Conservation (phyloP, 1,140 invertebrate genomes). For the Zaprionus camerounensis region DNA sequence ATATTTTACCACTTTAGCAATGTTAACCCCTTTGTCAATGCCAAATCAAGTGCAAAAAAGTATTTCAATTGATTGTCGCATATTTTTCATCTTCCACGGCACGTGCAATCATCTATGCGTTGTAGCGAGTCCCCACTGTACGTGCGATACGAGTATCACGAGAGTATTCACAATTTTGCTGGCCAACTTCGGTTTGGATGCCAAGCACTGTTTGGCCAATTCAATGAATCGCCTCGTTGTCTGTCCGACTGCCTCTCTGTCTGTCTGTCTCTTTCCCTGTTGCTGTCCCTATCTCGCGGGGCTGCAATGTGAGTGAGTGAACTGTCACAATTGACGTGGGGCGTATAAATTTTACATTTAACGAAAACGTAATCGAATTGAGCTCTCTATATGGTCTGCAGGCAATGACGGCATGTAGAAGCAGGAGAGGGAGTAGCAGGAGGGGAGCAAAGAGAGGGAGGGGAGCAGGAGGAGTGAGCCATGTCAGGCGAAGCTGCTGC, state of each 20-base stretch:
- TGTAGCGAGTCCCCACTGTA: slow-evolving; percentile 48
- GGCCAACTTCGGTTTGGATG: slow-evolving; percentile 41
- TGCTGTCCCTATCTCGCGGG: slow-evolving; percentile 26
- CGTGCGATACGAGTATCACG: slow-evolving; percentile 28
- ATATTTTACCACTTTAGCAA: neutral
- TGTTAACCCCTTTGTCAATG: neutral
- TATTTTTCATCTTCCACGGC: neutral
- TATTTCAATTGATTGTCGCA: neutral
- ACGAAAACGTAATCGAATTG: slow-evolving; percentile 83
- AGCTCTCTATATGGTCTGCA: slow-evolving; percentile 74
- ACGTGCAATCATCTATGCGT: neutral
- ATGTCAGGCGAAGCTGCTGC: slow-evolving; percentile 7
- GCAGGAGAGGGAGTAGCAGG: slow-evolving; percentile 10
- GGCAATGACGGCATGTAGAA: neutral
- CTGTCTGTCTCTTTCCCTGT: slow-evolving; percentile 10
- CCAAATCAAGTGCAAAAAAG: neutral
- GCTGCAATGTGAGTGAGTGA: slow-evolving; percentile 74
- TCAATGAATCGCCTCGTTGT: slow-evolving; percentile 42
- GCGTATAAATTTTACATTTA: slow-evolving; percentile 83
- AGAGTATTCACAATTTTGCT: slow-evolving; percentile 59
- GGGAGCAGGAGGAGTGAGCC: too few relatives aligned
- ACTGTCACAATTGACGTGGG: slow-evolving; percentile 82
- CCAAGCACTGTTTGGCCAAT: slow-evolving; percentile 54
- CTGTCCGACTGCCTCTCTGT: slow-evolving; percentile 18
- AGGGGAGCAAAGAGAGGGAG: slow-evolving; percentile 5